Percentiles rank a stretch among this genome's conserved stretches.
Conservation (phyloP, 2,113 vertebrate genomes). For the Ancistrus triradiatus region DNA sequence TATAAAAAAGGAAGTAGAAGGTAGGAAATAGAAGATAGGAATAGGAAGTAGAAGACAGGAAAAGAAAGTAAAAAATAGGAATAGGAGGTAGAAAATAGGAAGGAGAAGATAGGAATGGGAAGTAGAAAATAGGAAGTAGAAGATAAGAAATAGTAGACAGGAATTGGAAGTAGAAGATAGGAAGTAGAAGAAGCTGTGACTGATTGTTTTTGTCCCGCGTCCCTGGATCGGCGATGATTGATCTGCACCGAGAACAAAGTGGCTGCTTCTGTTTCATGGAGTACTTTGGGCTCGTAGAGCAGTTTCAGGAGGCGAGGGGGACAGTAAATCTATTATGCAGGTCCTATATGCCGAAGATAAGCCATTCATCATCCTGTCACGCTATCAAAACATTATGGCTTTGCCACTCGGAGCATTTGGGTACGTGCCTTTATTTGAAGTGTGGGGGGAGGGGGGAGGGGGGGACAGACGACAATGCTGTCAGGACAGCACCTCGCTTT, state of each 20-base stretch:
- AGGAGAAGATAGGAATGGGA: no score
- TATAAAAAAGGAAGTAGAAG: no score
- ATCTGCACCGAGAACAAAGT: constrained; percentile 8
- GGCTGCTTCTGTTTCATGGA: constrained; percentile 7
- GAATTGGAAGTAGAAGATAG: no score
- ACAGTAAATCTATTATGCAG: constrained; percentile 17
- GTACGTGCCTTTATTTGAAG: background rate
- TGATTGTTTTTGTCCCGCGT: constrained; percentile 6
- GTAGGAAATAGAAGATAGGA: no score
- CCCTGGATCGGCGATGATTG: constrained; percentile 18
- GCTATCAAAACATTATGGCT: constrained; percentile 7
- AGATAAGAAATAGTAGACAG: no score
- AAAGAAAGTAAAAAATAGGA: no score
- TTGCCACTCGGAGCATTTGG: background rate
- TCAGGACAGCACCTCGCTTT: background rate
- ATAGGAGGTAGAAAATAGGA: no score
- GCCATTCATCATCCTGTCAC: constrained; percentile 36
- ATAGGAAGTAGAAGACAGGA: no score
- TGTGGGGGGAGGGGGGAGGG: no score
- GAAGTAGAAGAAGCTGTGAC: background rate
- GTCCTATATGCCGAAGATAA: constrained; percentile 15
- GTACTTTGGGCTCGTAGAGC: background rate
- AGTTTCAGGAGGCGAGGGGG: constrained; percentile 1
- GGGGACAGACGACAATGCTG: background rate
- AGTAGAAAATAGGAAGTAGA: no score